phyloP scores from a whole-genome alignment of 2,888 invertebrate species.

The Spicauda simplicius region DNA sequence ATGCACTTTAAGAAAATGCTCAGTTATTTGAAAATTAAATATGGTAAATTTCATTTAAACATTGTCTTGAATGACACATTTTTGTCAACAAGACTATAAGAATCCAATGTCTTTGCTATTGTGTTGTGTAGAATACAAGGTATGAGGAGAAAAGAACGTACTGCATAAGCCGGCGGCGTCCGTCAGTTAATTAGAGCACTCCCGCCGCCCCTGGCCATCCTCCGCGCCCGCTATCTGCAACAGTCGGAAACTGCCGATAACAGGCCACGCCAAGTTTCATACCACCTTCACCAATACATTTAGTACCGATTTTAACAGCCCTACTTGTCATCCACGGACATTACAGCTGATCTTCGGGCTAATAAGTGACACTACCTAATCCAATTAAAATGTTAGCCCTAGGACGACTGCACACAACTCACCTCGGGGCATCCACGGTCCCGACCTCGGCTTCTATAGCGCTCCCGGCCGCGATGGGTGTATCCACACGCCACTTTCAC shows the following conservation, averaged over 20 bases:
- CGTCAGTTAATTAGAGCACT: constrained; percentile 79
- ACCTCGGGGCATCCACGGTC: constrained; percentile 70
- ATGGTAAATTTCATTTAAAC: background rate
- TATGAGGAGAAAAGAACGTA: constrained; percentile 54
- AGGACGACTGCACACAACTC: constrained; percentile 71
- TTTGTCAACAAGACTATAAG: constrained; percentile 7
- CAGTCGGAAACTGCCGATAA: constrained; percentile 79
- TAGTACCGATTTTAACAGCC: constrained; percentile 14
- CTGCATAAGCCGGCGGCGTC: constrained; percentile 80
- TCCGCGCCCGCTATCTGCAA: constrained; percentile 81
- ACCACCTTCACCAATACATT: constrained; percentile 12
- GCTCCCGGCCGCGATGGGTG: constrained; percentile 51
- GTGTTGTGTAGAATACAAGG: background rate
- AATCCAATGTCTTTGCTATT: constrained; percentile 14
- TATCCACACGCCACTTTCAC: constrained; percentile 51
- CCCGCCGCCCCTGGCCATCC: constrained; percentile 76
- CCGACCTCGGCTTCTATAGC: constrained; percentile 53
- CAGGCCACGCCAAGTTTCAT: constrained; percentile 53
- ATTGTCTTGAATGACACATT: constrained; percentile 5
- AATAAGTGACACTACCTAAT: constrained; percentile 50
- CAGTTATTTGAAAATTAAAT: background rate
- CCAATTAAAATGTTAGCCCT: constrained; percentile 72
- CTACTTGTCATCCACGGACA: constrained; percentile 29
- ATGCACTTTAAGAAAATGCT: background rate
- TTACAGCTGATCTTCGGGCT: constrained; percentile 35